phyloP scores from a whole-genome alignment of 2,113 vertebrate species.

The Tragelaphus imberbis region DNA sequence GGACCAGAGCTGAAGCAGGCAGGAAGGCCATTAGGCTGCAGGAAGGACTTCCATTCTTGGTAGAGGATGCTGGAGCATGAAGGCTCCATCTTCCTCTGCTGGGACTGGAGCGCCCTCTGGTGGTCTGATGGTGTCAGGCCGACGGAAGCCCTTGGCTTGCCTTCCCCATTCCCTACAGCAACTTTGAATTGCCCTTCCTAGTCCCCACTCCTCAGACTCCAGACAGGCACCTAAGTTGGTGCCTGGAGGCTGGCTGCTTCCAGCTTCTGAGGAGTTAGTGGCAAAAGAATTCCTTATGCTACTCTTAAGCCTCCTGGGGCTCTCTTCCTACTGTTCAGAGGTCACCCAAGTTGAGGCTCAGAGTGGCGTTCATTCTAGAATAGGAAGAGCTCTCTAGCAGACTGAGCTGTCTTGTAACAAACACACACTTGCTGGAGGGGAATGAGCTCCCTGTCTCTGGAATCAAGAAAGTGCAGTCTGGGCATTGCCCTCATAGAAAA shows the following conservation, averaged over 20 bases:
- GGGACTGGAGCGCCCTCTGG: constrained; percentile 43
- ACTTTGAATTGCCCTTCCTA: too few relatives aligned
- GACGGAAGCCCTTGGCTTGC: rapidly evolving
- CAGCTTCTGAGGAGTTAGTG: not conserved
- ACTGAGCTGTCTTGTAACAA: not conserved
- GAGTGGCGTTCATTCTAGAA: not conserved
- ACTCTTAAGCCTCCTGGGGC: not conserved
- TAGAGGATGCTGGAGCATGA: not conserved
- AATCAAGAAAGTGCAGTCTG: not conserved
- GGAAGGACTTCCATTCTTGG: not conserved
- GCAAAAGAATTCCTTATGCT: not conserved
- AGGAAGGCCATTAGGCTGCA: not conserved
- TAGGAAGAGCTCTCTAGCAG: not conserved
- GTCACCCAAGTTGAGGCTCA: not conserved
- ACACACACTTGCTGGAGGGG: not conserved
- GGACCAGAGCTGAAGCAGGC: not conserved
- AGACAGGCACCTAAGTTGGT: not conserved
- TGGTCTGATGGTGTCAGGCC: not conserved
- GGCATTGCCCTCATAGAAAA: not conserved
- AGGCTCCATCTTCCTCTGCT: not conserved
- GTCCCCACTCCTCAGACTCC: not conserved
- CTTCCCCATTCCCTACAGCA: not conserved
- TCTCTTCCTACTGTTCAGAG: not conserved
- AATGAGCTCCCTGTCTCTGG: not conserved
- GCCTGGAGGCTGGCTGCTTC: not conserved